Conservation (phyloP, 2,797 vertebrate genomes). For the Pipistrellus nathusii region DNA sequence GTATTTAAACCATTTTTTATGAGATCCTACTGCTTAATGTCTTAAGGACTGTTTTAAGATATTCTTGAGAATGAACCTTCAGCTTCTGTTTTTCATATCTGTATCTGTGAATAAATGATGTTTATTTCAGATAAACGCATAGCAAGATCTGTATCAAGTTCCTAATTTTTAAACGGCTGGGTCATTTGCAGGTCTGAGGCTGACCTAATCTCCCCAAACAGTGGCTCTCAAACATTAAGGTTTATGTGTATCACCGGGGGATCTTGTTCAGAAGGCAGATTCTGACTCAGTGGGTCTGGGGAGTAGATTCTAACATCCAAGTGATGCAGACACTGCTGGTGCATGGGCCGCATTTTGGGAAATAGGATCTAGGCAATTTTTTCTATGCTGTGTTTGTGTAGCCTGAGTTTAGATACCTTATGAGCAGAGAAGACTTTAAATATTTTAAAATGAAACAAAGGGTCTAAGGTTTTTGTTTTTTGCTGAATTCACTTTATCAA, state of each 20-base stretch:
- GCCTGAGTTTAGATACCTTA: background rate
- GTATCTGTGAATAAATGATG: background rate
- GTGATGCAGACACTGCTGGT: background rate
- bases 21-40: background rate
- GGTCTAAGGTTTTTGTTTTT: background rate
- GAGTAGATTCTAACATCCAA: background rate
- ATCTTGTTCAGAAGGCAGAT: background rate
- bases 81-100: background rate
- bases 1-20: slow-evolving; percentile 28
- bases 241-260: background rate
- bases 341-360: background rate
- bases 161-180: slow-evolving; percentile 4
- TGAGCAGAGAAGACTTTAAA: background rate
- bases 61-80: background rate
- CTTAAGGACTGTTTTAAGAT: background rate
- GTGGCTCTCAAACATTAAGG: background rate
- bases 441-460: background rate
- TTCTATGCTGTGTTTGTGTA: background rate
- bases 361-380: background rate
- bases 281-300: background rate
- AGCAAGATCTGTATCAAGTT: background rate
- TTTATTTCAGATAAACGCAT: slow-evolving; percentile 35
- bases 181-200: background rate
- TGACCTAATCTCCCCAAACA: background rate
- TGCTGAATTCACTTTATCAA: background rate